Base-by-base conservation (phyloP, 1,140 invertebrate species). In the Drosophila pandora region DNA sequence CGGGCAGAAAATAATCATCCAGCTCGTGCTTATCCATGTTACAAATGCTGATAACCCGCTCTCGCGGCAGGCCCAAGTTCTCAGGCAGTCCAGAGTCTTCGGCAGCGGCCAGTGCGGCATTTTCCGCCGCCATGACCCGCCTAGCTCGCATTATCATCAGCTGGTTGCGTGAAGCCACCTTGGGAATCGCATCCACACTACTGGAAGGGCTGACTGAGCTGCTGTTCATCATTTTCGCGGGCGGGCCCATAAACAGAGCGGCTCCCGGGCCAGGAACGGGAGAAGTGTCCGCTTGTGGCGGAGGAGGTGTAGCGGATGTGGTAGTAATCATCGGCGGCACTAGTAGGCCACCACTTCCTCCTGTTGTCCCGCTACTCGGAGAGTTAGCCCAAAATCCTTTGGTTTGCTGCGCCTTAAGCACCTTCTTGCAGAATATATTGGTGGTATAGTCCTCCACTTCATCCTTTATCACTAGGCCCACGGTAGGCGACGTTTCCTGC, bases 11-110 rank as follows among this genome's bases (percentile, higher is more conserved):
- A 90, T 96, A 96, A 91, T 96, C 95, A 81, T 96, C 95, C 39
- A 97, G 91, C 39, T 95, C 95, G 79, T 96, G 95, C 39, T 95
- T 95, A 80, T 96, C 95, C 65, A 96, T 95, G 49, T 94, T 95
- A 76, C 94, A 94, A 32, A 95, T 94, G 80, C 94, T 95, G 45
- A 94, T 94, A 2, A 95, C 93, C 34, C 94, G 92, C 79, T 95
- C 94, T 13, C 94, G 92, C 9, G 91, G 91, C 56, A 92, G 55
- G 0, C 90, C 90, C 43, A 92, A 48, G 54, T 92, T 91, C 60
- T 91, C 89, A 0, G 91, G 76, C 56, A 91, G 13, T 22, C 80
- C 74, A 0, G 84, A 65, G 25, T 89, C 90, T 25, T 79, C 88
- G 13, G 74, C 72, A 12, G 88, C 70, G 1, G 80, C 73, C 45